Evolutionary conservation across 2,113 vertebrate genomes (phyloP).

Genomic region (Charina bottae): DNA sequence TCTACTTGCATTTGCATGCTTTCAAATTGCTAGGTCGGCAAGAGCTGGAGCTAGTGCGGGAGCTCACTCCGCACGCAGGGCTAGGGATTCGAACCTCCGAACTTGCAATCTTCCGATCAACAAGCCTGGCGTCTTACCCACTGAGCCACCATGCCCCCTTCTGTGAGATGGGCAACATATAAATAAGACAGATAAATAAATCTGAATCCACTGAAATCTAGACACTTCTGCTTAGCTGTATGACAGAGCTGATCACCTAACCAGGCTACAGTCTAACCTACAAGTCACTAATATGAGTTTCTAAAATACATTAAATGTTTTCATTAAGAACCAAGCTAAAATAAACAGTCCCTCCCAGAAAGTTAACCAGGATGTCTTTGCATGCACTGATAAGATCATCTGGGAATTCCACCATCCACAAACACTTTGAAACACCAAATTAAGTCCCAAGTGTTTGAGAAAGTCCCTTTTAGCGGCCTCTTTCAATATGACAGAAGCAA

Average conservation of each 20-base stretch:
- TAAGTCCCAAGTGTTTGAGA: not conserved
- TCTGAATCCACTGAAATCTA: not conserved
- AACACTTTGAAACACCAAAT: not conserved
- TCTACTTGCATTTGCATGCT: too few relatives aligned
- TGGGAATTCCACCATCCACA: rapidly evolving
- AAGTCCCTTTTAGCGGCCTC: not conserved
- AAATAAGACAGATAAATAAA: not conserved
- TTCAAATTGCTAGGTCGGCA: too few relatives aligned
- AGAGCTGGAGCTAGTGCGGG: too few relatives aligned
- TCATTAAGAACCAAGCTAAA: not conserved
- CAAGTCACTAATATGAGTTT: not conserved
- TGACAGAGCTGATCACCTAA: not conserved
- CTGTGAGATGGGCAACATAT: too few relatives aligned
- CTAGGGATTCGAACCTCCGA: too few relatives aligned
- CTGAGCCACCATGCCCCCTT: too few relatives aligned
- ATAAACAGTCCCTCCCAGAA: conserved; percentile 1
- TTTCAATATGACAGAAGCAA: not conserved
- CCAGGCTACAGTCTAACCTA: not conserved
- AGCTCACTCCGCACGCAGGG: too few relatives aligned
- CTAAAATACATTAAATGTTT: not conserved
- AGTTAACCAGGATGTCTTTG: not conserved
- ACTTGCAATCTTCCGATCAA: too few relatives aligned
- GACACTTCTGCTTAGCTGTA: not conserved
- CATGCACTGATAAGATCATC: not conserved
- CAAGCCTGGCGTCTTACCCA: too few relatives aligned